Conservation (phyloP, 2,888 invertebrate species). For the Octodonta nipae region DNA sequence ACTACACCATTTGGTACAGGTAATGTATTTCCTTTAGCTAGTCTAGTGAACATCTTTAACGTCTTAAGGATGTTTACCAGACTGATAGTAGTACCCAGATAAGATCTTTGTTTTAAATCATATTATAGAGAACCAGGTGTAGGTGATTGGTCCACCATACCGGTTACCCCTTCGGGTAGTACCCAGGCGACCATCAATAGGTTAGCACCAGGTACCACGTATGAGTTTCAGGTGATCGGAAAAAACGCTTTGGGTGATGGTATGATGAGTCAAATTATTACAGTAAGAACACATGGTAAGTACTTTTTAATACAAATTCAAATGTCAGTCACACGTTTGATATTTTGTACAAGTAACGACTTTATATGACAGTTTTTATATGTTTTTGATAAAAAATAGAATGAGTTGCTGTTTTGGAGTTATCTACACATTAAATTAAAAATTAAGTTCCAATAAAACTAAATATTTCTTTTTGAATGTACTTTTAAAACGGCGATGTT, state of each 20-base stretch:
- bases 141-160: constrained; percentile 84
- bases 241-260: constrained; percentile 90
- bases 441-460: no score
- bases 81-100: not conserved
- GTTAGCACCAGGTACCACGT: constrained; percentile 76
- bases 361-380: no score
- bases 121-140: constrained; percentile 69
- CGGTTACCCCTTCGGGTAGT: constrained; percentile 83
- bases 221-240: constrained; percentile 92
- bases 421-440: no score
- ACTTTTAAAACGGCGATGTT: no score
- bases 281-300: constrained; percentile 78
- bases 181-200: constrained; percentile 83
- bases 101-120: not conserved
- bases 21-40: not conserved
- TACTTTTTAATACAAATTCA: constrained; percentile 33
- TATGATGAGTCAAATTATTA: constrained; percentile 87
- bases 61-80: no score
- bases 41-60: not conserved
- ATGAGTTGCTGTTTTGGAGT: no score
- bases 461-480: no score
- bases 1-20: constrained; percentile 44
- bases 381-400: no score
- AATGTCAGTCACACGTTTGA: not conserved
- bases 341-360: no score